Percentiles rank a stretch among this genome's conserved stretches.
Conservation (phyloP, 2,888 invertebrate species). For the Drosophila subsilvestris region DNA sequence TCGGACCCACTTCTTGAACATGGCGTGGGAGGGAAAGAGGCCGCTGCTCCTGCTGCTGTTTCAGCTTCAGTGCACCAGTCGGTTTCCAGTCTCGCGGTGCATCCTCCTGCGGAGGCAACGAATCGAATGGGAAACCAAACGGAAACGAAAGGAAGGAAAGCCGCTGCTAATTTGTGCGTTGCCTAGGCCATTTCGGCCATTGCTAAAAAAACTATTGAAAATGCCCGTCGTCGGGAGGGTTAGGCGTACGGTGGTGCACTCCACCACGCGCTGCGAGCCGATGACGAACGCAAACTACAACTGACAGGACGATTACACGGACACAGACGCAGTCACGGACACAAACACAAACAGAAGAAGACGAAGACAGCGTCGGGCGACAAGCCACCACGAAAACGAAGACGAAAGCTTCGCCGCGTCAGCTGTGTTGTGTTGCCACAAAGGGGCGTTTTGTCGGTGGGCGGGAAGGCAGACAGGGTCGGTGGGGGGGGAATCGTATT, state of each 20-base stretch:
- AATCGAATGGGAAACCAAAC: neutral
- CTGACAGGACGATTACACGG: conserved; percentile 52
- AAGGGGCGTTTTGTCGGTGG: neutral
- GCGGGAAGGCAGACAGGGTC: neutral
- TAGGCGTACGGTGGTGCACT: conserved; percentile 17
- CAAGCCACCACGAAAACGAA: conserved; percentile 31
- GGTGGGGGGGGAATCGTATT: conserved; percentile 21
- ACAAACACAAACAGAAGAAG: conserved; percentile 13
- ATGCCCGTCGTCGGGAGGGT: conserved; percentile 1
- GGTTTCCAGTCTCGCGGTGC: neutral
- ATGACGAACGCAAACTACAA: conserved; percentile 60
- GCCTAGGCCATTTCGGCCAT: conserved; percentile 7
- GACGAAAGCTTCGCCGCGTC: conserved; percentile 25
- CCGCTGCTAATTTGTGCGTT: conserved; percentile 23
- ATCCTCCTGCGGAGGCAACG: conserved; percentile 1
- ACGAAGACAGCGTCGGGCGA: conserved; percentile 14
- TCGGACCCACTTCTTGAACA: conserved; percentile 84
- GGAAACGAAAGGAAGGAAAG: neutral
- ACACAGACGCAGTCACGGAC: conserved; percentile 17
- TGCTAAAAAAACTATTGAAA: conserved; percentile 14
- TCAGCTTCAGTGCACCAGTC: conserved; percentile 1
- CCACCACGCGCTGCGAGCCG: conserved; percentile 36
- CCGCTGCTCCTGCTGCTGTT: conserved; percentile 7
- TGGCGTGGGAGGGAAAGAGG: conserved; percentile 44
- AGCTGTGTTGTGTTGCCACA: conserved; percentile 39